Conservation (phyloP, 1,140 invertebrate genomes). For the Drosophila bocki region DNA sequence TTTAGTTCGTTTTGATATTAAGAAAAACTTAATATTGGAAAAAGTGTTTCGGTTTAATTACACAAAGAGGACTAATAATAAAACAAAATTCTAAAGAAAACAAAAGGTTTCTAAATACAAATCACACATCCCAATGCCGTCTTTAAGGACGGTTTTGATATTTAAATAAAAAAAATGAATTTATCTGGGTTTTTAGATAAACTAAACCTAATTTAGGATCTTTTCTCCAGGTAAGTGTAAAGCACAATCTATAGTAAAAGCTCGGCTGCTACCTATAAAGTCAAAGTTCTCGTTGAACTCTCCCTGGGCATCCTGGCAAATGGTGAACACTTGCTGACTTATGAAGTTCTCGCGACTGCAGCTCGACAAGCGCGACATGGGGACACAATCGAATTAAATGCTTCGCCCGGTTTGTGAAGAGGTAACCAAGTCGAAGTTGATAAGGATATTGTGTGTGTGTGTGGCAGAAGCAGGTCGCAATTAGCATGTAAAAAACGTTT, state of each 20-base stretch:
- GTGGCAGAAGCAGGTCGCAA: slow-evolving; percentile 38
- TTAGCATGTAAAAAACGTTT: slow-evolving; percentile 74
- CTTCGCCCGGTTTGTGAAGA: slow-evolving; percentile 2
- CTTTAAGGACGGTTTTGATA: background rate
- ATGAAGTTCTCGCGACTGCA: slow-evolving; percentile 59
- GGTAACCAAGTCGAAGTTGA: background rate
- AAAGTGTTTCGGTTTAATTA: background rate
- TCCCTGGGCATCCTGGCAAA: slow-evolving; percentile 56
- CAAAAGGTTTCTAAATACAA: too few species aligned
- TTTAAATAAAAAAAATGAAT: background rate
- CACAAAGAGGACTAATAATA: background rate
- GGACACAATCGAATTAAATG: slow-evolving; percentile 10
- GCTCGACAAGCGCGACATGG: slow-evolving; percentile 54
- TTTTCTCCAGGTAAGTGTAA: background rate
- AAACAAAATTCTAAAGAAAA: background rate
- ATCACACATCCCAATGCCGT: too few species aligned
- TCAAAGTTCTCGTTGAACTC: slow-evolving; percentile 74
- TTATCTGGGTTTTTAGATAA: background rate
- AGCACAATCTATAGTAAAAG: background rate
- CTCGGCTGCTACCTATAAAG: slow-evolving; percentile 57
- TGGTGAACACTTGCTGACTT: slow-evolving; percentile 64
- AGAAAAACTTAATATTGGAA: background rate
- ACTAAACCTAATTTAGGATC: background rate
- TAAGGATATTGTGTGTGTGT: background rate
- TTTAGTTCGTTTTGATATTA: background rate